These are phyloP conservation scores for Axea sp. DNA, from an alignment of 2,888 invertebrate species.

Conservation along the genomic window DNA sequence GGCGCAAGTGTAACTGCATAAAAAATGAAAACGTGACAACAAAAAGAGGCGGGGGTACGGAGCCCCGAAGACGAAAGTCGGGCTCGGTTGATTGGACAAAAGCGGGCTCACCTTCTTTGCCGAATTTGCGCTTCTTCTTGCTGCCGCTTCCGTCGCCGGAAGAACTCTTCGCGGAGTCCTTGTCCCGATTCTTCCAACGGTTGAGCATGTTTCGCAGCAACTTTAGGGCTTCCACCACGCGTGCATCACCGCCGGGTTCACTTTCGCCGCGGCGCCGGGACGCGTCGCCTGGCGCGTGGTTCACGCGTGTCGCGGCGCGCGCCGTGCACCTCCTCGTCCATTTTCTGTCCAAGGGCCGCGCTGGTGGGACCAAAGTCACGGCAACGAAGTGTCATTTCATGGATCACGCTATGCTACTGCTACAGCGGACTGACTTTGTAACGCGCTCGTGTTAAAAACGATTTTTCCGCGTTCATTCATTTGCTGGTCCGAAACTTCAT, in stretches of 20 bases:
- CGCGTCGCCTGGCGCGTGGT: constrained; percentile 43
- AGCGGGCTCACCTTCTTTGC: constrained; percentile 84
- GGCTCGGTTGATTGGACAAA: neutral
- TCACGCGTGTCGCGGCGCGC: constrained; percentile 42
- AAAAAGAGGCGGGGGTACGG: too few species aligned
- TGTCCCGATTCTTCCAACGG: constrained; percentile 92
- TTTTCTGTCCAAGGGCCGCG: constrained; percentile 53
- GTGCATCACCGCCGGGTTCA: constrained; percentile 55
- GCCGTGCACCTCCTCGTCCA: constrained; percentile 53
- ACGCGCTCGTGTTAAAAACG: too few species aligned
- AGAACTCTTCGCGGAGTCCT: constrained; percentile 84
- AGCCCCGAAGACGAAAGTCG: too few species aligned
- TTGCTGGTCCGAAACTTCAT: too few species aligned
- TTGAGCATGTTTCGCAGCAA: constrained; percentile 84
- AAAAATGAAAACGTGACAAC: too few species aligned
- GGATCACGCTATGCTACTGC: too few species aligned
- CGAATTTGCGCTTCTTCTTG: constrained; percentile 91
- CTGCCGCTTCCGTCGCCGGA: constrained; percentile 80
- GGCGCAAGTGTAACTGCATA: too few species aligned
- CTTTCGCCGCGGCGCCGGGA: constrained; percentile 31
- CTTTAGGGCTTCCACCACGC: constrained; percentile 64
- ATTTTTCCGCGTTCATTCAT: too few species aligned
- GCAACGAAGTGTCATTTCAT: constrained; percentile 6
- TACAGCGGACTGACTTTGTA: too few species aligned
- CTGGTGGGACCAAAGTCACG: constrained; percentile 44